Conservation (phyloP, 92 coral and sea anemone species). For the Umimayanthus chanpuru region DNA sequence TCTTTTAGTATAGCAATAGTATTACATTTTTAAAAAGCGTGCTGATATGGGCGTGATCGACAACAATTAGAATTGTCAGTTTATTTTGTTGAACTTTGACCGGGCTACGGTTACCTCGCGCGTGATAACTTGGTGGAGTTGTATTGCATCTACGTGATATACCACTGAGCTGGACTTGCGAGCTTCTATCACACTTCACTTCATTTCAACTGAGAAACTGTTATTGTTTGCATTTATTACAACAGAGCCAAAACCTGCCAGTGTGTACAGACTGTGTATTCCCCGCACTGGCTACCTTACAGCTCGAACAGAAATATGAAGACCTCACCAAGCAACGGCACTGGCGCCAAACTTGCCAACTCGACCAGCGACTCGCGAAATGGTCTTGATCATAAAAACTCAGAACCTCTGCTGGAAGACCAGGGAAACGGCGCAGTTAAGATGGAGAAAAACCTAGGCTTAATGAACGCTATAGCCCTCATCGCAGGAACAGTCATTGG, state of each 20-base stretch:
- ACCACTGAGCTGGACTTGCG: background rate
- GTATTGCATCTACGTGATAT: no score
- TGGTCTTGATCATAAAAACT: conserved; percentile 2
- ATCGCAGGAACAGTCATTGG: conserved; percentile 91
- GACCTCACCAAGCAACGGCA: background rate
- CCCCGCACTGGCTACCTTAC: background rate
- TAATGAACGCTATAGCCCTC: conserved; percentile 61
- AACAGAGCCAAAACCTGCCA: background rate
- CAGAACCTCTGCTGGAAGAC: conserved; percentile 14
- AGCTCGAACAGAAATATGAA: background rate
- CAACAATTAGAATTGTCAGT: no score
- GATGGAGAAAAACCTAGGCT: conserved; percentile 63
- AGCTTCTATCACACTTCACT: no score
- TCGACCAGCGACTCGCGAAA: background rate
- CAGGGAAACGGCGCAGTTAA: conserved; percentile 1
- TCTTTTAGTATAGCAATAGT: no score
- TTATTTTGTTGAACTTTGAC: background rate
- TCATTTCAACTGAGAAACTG: background rate
- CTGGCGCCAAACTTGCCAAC: background rate
- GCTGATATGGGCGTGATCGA: background rate
- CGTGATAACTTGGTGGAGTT: background rate
- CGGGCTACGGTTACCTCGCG: background rate
- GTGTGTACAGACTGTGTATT: background rate
- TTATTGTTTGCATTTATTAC: background rate
- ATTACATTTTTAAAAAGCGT: background rate